These are phyloP conservation scores for Hydroisotoma schaefferi DNA, from an alignment of 2,888 invertebrate species.

Conservation along the genomic window DNA sequence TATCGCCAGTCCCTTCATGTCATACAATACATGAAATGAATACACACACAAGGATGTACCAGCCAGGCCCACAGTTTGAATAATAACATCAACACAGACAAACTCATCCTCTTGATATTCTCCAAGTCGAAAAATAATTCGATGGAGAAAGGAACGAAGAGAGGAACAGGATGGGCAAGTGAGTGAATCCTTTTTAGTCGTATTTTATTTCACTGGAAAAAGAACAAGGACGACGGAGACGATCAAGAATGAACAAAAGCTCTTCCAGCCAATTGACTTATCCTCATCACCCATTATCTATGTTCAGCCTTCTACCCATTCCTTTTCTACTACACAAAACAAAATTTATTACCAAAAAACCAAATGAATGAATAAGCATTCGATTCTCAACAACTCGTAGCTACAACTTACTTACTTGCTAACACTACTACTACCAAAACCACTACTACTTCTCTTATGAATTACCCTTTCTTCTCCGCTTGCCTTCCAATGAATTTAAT, in stretches of 20 bases:
- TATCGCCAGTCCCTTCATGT: constrained; percentile 12
- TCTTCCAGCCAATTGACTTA: constrained; percentile 44
- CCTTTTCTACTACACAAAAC: constrained; percentile 18
- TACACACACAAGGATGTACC: too few species aligned
- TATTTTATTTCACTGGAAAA: too few species aligned
- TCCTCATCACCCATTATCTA: constrained; percentile 41
- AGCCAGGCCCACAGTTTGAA: too few species aligned
- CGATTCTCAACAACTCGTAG: constrained; percentile 19
- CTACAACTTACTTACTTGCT: too few species aligned
- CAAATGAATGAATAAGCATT: constrained; percentile 27
- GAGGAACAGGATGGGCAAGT: too few species aligned
- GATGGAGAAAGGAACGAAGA: too few species aligned
- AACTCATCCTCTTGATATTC: too few species aligned
- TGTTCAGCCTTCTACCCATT: constrained; percentile 16
- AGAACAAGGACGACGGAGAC: constrained; percentile 7
- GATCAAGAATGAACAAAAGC: constrained; percentile 15
- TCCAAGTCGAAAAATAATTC: too few species aligned
- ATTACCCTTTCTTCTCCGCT: not conserved
- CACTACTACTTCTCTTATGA: not conserved
- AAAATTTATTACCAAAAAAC: constrained; percentile 25
- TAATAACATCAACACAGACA: too few species aligned
- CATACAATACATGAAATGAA: constrained; percentile 7
- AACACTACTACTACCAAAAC: too few species aligned
- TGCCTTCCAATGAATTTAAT: constrained; percentile 15
- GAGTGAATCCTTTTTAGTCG: too few species aligned